A percentile compares a stretch with the other conserved stretches of the same genome.
Evolutionary conservation across 2,113 vertebrate genomes (phyloP).

Genomic region (Lontra canadensis): DNA sequence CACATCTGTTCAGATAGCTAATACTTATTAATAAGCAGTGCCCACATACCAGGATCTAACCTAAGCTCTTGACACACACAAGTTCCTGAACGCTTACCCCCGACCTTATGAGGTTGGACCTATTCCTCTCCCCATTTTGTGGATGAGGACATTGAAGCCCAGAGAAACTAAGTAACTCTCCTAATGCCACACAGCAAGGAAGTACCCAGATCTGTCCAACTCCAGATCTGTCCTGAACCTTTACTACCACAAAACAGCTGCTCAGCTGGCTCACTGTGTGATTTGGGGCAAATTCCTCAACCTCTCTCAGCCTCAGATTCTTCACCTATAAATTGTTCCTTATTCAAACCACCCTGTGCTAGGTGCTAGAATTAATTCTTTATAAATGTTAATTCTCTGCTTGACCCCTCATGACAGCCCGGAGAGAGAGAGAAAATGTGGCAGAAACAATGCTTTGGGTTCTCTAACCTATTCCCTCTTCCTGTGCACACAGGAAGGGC

Average conservation of each 20-base stretch:
- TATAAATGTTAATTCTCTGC: neutral
- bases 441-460: neutral
- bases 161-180: neutral
- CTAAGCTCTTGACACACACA: neutral
- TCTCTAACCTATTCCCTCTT: neutral
- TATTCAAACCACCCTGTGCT: neutral
- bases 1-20: neutral
- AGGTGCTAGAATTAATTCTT: neutral
- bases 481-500: neutral
- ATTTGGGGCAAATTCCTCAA: neutral
- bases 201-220: neutral
- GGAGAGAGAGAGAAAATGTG: neutral
- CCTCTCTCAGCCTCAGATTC: neutral
- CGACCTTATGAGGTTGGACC: neutral
- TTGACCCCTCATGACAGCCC: neutral
- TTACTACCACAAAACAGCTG: neutral
- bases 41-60: neutral
- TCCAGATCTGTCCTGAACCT: neutral
- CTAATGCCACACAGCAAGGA: neutral
- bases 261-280: neutral
- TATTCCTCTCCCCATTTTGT: conserved; percentile 3
- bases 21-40: neutral
- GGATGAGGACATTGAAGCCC: neutral
- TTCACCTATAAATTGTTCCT: neutral
- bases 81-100: neutral